Evolutionary conservation across 2,888 invertebrate species (phyloP), one percentile per base, ranked within the genome.

Genomic region (Drosophila setosimentum): DNA sequence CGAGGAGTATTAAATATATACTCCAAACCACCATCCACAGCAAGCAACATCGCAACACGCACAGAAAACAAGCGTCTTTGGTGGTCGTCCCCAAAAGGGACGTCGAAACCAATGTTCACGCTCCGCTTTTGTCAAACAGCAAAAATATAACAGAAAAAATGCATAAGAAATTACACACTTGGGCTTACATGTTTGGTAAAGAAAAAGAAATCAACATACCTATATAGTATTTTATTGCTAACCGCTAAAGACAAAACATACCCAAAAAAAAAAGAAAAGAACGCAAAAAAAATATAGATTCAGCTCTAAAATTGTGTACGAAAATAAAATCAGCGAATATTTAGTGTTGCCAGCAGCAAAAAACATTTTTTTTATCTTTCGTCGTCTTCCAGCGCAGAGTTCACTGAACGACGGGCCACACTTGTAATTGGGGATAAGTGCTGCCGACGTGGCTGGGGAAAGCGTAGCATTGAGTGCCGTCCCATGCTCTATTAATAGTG

Each of bases 1-100:
- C 81, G 97, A 97, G 91, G 96, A 97, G 94, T 96, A 96, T 93
- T 96, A 95, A 95, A 71, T 5, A 33, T 65, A 40, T 18, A 48
- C 72, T 62, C 53, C 29, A 24, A 45, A 29, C 40, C n/a, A 42
- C 29, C 55, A 37, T 10, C n/a, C 10, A 30, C 42, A 29, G 42
- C 54, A 27, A 60, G 37, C 18, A 27, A 21, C 33, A 37, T 3
- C 64, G 45, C 45, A 66, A 29, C 55, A 50, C 63, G 45, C 67
- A 72, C 59, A 53, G 24, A 16, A 24, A 45, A 45, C 75, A 59
- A 64, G 76, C 87, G 85, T 89, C 89, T 67, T 76, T 82, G 82
- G 85, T 85, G 85, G 85, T 45, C 73, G 73, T 68, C 50, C 0
- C n/a, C 7, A 33, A 18, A n/a, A 16, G 16, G 24, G 16, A n/a